Evolutionary conservation across 1,140 invertebrate species (phyloP).

Genomic region (Pissodes strobi): DNA sequence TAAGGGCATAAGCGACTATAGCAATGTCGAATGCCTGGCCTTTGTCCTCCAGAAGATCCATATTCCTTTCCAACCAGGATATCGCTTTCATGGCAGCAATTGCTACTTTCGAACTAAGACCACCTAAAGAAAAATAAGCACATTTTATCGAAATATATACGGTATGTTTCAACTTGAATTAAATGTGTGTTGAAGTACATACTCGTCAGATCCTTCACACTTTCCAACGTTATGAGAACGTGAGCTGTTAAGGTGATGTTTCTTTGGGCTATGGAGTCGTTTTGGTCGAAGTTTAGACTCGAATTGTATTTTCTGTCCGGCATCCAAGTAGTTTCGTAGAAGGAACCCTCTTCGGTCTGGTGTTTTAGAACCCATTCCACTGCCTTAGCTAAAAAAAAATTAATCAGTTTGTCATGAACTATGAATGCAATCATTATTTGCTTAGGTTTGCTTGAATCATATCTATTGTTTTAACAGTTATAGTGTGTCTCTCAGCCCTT

Average conservation of each 20-base stretch:
- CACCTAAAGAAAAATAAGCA: conserved; percentile 53
- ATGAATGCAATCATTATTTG: no score
- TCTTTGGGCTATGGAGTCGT: conserved; percentile 63
- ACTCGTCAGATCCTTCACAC: conserved; percentile 80
- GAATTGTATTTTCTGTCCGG: conserved; percentile 83
- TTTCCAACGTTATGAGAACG: conserved; percentile 81
- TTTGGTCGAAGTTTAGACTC: conserved; percentile 62
- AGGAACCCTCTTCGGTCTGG: conserved; percentile 79
- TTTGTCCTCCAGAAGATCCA: conserved; percentile 71
- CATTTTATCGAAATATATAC: no score
- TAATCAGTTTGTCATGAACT: not conserved
- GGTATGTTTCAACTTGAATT: no score
- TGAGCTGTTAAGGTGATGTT: conserved; percentile 90
- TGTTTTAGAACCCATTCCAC: conserved; percentile 80
- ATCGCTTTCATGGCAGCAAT: conserved; percentile 72
- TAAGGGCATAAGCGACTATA: conserved; percentile 85
- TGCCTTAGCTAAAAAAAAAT: conserved; percentile 61
- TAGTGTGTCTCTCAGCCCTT: no score
- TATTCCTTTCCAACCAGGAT: conserved; percentile 82
- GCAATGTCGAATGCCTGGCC: conserved; percentile 83
- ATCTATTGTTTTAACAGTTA: no score
- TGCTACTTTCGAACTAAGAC: conserved; percentile 71
- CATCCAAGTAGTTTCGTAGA: conserved; percentile 82
- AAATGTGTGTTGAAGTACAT: conserved; percentile 48
- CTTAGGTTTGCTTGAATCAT: no score